Evolutionary conservation across 2,888 invertebrate genomes (phyloP), one percentile per base, ranked within the genome.

Genomic region (Nyleta sp.): DNA sequence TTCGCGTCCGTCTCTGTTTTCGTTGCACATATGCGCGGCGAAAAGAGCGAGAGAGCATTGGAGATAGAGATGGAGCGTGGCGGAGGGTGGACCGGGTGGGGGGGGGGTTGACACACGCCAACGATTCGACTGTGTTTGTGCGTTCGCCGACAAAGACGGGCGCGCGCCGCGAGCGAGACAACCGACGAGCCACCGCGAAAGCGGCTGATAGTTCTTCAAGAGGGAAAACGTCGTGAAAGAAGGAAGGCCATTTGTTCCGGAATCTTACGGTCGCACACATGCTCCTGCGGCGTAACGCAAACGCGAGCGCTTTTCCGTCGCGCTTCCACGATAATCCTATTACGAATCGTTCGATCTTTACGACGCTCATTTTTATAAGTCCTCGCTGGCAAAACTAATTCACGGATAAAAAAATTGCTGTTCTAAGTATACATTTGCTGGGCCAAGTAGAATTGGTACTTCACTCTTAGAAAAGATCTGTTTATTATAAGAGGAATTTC

Each of bases 161-260:
- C 18, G 33, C 20, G 28, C 2, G 28, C 7, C 38, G 35, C 13
- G 50, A 57, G 52, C 13, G 68, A 57, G 68, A 67, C n/a, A 35
- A 38, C 57, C 11, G 7, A 38, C 40, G 33, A 60, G 17, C 44
- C 33, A 38, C 20, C 22, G 53, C 44, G 62, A 72, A 64, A 67
- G 62, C 62, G 28, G 53, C 70, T 44, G 53, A 70, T 57, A 40
- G 20, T 57, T 52, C 60, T 60, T 67, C 44, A 57, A 42, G 55
- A 53, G 22, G 55, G 65, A 48, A 75, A 64, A 75, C 57, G 62
- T 46, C 57, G 62, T 35, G 40, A 53, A 68, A 68, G 67, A 68
- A 35, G 67, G 48, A 74, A 60, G 67, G 44, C 44, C 33, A 76
- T 76, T 70, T 64, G 75, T 76, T 64, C 62, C 75, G 70, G 75